phyloP scores from a whole-genome alignment of 2,797 vertebrate genomes.

The Erpetoichthys calabaricus region DNA sequence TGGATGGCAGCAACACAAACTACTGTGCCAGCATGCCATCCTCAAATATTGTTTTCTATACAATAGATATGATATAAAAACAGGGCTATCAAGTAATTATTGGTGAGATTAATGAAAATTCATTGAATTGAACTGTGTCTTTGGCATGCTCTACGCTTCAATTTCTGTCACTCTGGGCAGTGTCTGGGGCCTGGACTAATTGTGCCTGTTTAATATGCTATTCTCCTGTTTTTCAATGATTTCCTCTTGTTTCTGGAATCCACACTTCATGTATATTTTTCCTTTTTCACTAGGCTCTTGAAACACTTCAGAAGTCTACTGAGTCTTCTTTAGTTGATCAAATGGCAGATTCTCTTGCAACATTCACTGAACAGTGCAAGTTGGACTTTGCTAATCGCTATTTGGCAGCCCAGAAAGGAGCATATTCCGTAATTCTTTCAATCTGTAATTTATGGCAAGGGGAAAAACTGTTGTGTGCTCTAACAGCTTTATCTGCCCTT shows the following conservation, averaged over 20 bases:
- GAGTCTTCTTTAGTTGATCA: constrained; percentile 19
- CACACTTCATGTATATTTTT: background rate
- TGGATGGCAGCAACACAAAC: too few relatives aligned
- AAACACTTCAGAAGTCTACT: constrained; percentile 43
- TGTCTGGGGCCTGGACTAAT: too few relatives aligned
- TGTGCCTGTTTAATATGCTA: too few relatives aligned
- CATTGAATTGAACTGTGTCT: too few relatives aligned
- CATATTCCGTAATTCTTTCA: constrained; percentile 66
- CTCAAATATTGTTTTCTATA: too few relatives aligned
- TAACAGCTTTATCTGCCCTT: constrained; percentile 52
- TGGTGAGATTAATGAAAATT: too few relatives aligned
- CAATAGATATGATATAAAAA: too few relatives aligned
- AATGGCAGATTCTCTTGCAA: constrained; percentile 28
- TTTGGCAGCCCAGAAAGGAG: constrained; percentile 72
- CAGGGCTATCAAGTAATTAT: too few relatives aligned
- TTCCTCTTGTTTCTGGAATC: background rate
- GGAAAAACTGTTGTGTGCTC: constrained; percentile 32
- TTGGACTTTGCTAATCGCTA: constrained; percentile 62
- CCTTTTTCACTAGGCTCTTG: constrained; percentile 47
- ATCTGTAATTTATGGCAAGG: constrained; percentile 44
- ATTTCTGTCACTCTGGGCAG: too few relatives aligned
- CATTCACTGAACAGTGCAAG: constrained; percentile 63
- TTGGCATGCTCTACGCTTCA: too few relatives aligned
- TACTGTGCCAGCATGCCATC: too few relatives aligned
- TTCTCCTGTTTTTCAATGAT: too few relatives aligned